Base-by-base conservation (phyloP, 2,888 invertebrate species). In the Epistrophe grossulariae region DNA sequence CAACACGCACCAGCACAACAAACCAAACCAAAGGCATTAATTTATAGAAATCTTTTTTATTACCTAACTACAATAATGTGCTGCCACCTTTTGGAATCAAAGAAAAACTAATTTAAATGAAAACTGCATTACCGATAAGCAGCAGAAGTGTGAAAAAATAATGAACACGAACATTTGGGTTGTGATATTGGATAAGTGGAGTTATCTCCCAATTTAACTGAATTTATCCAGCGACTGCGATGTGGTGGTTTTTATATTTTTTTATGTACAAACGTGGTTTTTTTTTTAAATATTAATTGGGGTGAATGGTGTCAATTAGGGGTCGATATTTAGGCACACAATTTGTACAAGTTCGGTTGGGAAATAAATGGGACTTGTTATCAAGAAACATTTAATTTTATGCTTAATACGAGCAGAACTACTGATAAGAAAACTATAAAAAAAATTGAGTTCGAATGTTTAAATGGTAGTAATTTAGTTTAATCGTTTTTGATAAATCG, bases 81-180 rank as follows among this genome's bases (percentile, higher is more conserved):
- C 71, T 82, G 82, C 82, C 82, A 77, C 28, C 82, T 82, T 28
- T 48, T n/a, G 62, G 55, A 17, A 74, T 28, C 43, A 4, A 3
- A 17, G 17, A 4, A 52, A 60, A 80, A 15, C 60, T 40, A 28
- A 60, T 40, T 19, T 40, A 40, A 35, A 28, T 11, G 3, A n/a
- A 68, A 52, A 76, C 77, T 77, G 31, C 81, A 40, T 71, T 81
- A 55, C 76, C 81, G 76, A 64, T 28, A 43, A 59, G 28, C 15
- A 11, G 8, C 0, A 31, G 10, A 31, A 40, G 24, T 40, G 55
- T 19, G 38, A 28, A 55, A 7, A 40, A 1, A 19, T 4, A 19
- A 40, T 60, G 40, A 70, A 62, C 15, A 28, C 9, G 62, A 1
- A 35, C 17, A 48, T 10, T 50, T 55, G 31, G 81, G 81, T 81